phyloP scores from a whole-genome alignment of 2,797 vertebrate genomes.

The Peromyscus eremicus region DNA sequence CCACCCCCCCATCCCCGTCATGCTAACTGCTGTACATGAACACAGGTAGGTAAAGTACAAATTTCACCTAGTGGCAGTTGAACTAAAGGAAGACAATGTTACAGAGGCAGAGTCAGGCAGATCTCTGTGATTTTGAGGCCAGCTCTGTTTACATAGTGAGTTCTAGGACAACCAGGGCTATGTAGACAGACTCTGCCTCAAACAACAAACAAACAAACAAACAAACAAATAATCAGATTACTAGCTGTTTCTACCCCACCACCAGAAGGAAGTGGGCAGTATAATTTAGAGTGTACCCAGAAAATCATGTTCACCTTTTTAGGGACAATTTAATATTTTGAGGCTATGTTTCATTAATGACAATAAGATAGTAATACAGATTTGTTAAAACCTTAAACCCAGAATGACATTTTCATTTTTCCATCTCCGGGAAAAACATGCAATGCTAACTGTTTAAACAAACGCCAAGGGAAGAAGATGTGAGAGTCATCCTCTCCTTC shows the following conservation, averaged over 20 bases:
- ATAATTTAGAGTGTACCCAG: slow-evolving; percentile 13
- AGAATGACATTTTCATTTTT: background rate
- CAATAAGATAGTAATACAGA: background rate
- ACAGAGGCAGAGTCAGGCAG: background rate
- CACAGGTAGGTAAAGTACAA: background rate
- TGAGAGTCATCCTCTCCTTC: background rate
- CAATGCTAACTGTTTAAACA: background rate
- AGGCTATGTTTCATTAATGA: background rate
- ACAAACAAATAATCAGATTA: background rate
- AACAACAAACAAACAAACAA: background rate
- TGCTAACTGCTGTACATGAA: background rate
- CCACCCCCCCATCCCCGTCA: background rate
- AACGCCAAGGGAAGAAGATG: background rate
- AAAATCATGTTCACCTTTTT: background rate
- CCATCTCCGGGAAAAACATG: background rate
- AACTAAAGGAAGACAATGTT: background rate
- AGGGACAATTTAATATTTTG: background rate
- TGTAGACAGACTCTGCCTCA: background rate
- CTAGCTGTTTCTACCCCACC: background rate
- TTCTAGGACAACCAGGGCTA: background rate
- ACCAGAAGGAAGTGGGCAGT: background rate
- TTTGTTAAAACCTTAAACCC: slow-evolving; percentile 20
- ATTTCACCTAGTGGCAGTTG: background rate
- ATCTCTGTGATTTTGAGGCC: background rate
- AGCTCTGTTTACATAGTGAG: background rate